Evolutionary conservation across 2,113 vertebrate genomes (phyloP), one percentile per base, ranked within the genome.

Genomic region (Gallinago media): DNA sequence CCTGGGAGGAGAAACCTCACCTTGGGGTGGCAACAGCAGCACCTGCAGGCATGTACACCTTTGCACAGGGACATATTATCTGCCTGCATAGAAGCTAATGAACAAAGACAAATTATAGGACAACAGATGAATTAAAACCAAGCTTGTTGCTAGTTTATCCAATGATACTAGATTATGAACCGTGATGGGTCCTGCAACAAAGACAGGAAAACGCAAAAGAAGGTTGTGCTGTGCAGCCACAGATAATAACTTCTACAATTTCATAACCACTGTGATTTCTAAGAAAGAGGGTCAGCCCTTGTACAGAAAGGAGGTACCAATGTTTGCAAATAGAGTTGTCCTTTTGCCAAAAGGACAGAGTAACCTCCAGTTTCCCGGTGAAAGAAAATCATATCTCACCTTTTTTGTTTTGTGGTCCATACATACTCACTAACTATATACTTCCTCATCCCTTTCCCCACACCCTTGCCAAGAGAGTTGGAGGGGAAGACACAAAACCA

Each of bases 351-450:
- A 71, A 50, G 29, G 8, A 56, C 12, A 19, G 10, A 68, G 8
- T 15, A 72, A 79, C 9, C 2, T 7, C 2, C 29, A 61, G 11
- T 40, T 68, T 90, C 32, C 10, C 6, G 25, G 11, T 15, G 42
- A 78, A 54, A 83, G 15, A 47, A 50, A 83, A 58, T 11, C 2
- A 4, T 18, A 7, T 10, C 16, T 59, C 1, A 2, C 1, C 4
- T 59, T 88, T 77, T 72, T 23, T 54, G 25, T 44, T 40, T 32
- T 90, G 47, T 32, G 29, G 25, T 32, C 34, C 12, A 4, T 22
- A n/a, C 0, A 0, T 44, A 63, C 7, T 36, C 15, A 26, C 10
- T 12, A 91, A 40, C 6, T 31, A 56, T 14, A 23, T 11, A 18
- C 13, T 59, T 83, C 3, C 1, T 47, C 8, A 25, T 52, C 20